Evolutionary conservation across 2,888 invertebrate genomes (phyloP), one percentile per base, ranked within the genome.

Genomic region (Agrotis puta): DNA sequence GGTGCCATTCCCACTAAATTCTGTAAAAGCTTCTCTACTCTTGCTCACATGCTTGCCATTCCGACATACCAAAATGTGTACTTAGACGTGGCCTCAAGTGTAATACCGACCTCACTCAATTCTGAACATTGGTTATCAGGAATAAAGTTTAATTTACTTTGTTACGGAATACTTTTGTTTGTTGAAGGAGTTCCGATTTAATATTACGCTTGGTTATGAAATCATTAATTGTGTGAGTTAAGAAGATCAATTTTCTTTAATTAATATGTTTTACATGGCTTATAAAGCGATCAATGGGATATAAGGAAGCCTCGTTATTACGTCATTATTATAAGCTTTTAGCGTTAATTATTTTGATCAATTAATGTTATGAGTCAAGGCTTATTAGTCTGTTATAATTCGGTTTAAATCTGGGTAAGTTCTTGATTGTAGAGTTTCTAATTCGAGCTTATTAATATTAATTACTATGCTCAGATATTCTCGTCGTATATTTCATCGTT

Each of bases 1-100:
- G 90, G 89, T 85, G 82, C 79, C 85, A 83, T 90, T 87, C 64
- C 72, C 79, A 79, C 85, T 85, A 88, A 89, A 89, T 89, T 89
- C 85, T 88, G 89, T 88, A 87, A 89, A 88, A 89, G 90, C 89
- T 87, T 85, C 79, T 64, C 73, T 70, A 77, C 79, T 84, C 78
- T 82, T 81, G 72, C 83, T 82, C 86, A 78, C 83, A 84, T 85
- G 68, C 72, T 85, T 84, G 79, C 84, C 81, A 86, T 87, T 87
- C 86, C 81, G 74, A 85, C 85, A 76, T 77, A 72, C 81, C 82
- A 79, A 72, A 87, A 83, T 80, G 85, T 84, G 73, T 75, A 75
- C 75, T 75, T 74, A 84, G 51, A 63, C 65, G 61, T 72, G 70
- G 65, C 77, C 77, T 75, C 79, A 77, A 74, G 79, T 83, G 67